These are phyloP conservation scores for Atta cephalotes DNA, from an alignment of 1,140 invertebrate genomes.

Conservation along the genomic window DNA sequence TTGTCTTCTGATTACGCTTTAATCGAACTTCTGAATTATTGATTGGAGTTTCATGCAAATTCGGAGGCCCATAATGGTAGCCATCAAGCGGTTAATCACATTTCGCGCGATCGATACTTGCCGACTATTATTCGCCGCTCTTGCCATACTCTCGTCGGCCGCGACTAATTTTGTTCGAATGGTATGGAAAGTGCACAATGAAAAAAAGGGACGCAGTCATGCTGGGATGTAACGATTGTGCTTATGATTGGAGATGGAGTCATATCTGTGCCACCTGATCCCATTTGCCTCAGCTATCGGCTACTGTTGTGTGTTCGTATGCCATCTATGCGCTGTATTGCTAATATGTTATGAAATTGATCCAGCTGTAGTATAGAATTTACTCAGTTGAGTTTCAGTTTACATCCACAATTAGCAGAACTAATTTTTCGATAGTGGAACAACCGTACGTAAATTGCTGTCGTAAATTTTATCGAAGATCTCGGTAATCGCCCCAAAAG, in stretches of 20 bases:
- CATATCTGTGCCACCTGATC: conserved; percentile 16
- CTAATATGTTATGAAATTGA: conserved; percentile 34
- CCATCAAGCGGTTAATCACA: conserved; percentile 62
- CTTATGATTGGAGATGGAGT: neutral
- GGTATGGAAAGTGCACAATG: conserved; percentile 6
- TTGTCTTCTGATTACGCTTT: conserved; percentile 62
- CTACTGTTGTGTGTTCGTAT: conserved; percentile 12
- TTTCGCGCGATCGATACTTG: conserved; percentile 58
- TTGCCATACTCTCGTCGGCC: conserved; percentile 10
- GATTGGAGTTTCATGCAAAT: conserved; percentile 64
- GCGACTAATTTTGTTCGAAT: conserved; percentile 37
- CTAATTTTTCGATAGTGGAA: conserved; percentile 11
- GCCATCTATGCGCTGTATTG: neutral
- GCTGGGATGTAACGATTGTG: neutral
- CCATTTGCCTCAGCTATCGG: conserved; percentile 7
- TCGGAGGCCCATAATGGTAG: conserved; percentile 59
- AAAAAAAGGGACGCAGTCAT: conserved; percentile 1
- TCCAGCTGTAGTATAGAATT: neutral
- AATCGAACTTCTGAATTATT: conserved; percentile 63
- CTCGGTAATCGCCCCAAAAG: conserved; percentile 9
- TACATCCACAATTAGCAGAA: conserved; percentile 14
- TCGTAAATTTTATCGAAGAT: conserved; percentile 24
- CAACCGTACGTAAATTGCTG: neutral
- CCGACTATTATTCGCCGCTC: conserved; percentile 57
- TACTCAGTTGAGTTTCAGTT: neutral